Percentiles rank a stretch among this genome's conserved stretches.
Conservation (phyloP, 1,140 invertebrate species). For the Solen grandis region DNA sequence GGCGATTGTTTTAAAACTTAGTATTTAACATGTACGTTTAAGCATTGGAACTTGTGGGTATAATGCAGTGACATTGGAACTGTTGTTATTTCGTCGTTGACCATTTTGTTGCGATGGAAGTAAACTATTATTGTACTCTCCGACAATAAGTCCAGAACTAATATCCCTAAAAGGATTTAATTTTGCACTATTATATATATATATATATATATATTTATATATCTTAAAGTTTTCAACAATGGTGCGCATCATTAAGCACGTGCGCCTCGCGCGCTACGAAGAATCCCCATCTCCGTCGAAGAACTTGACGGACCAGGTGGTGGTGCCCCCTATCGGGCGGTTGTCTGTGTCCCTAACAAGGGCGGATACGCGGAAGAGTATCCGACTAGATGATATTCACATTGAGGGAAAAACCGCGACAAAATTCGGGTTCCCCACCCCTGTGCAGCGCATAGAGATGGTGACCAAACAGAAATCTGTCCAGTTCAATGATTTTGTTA, state of each 20-base stretch:
- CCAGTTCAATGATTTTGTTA: slow-evolving; percentile 40
- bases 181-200: too few relatives aligned
- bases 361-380: slow-evolving; percentile 1
- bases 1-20: too few relatives aligned
- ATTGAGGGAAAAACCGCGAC: slow-evolving; percentile 27
- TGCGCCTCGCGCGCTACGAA: not conserved
- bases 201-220: too few relatives aligned
- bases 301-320: slow-evolving; percentile 34
- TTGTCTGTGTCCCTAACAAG: not conserved
- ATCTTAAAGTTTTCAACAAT: too few relatives aligned
- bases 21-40: too few relatives aligned
- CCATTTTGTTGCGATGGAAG: too few relatives aligned
- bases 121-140: too few relatives aligned
- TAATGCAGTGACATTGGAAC: too few relatives aligned
- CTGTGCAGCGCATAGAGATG: slow-evolving; percentile 9
- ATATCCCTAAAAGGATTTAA: too few relatives aligned
- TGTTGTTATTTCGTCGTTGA: too few relatives aligned
- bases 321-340: slow-evolving; percentile 46
- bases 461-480: slow-evolving; percentile 35
- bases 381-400: slow-evolving; percentile 38
- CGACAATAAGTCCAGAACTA: too few relatives aligned
- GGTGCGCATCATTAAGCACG: not conserved
- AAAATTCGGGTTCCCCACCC: slow-evolving; percentile 7
- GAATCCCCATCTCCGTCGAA: slow-evolving; percentile 39
- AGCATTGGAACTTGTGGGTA: too few relatives aligned